Evolutionary conservation across 2,888 invertebrate genomes (phyloP), one percentile per base, ranked within the genome.

Genomic region (Lochmaea crataegi): DNA sequence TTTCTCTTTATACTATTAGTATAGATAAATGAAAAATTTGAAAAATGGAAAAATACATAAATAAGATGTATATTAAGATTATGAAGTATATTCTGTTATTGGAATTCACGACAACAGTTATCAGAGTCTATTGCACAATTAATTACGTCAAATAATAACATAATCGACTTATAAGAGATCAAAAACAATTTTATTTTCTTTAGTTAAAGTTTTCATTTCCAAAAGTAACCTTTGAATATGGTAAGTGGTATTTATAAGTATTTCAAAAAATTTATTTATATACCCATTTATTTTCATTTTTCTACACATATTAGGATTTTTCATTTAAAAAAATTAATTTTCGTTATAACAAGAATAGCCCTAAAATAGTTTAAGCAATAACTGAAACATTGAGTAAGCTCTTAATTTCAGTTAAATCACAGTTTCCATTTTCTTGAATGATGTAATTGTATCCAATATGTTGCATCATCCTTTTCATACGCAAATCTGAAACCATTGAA

Each of bases 401-500:
- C 26, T 64, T 45, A 14, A 7, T 18, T 16, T 11, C 16, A 41
- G 41, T 41, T 42, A 5, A 41, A 60, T 38, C 7, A 7, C 32
- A 38, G 32, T 38, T 63, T 16, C 16, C 2, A n/a, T 2, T 14
- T 16, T 60, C 53, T 60, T 58, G 64, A 58, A 64, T 75, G 75
- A 75, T 75, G 75, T 68, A 75, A 75, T 68, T 32, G 22, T 12
- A 42, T 22, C 12, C 4, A 16, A 61, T 68, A 58, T 45, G 48
- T 75, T 75, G 75, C 75, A 75, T 75, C 75, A 75, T 70, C 68
- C 61, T 68, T 67, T 66, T 42, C 12, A 58, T 26, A 4, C 32
- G 12, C n/a, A 57, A n/a, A n/a, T 26, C 57, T 14, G 16, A 22
- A 38, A 32, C 45, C 18, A 9, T 65, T 26, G 22, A 51, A 51